phyloP scores from a whole-genome alignment of 1,140 invertebrate genomes.

The Pseudobourletiella spinata region DNA sequence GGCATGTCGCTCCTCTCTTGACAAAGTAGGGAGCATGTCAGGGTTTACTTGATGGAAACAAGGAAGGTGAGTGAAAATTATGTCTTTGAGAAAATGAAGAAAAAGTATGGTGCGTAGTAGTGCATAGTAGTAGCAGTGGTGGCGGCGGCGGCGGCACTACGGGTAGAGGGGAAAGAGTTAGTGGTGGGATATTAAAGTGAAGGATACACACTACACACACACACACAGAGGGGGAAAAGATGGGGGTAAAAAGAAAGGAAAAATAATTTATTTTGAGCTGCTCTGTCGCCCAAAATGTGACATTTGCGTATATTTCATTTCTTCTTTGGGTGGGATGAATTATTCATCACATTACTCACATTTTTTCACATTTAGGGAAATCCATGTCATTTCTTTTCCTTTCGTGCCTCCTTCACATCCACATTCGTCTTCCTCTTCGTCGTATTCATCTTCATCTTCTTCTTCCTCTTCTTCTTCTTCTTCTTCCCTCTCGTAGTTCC shows the following conservation, averaged over 20 bases:
- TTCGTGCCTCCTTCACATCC: neutral
- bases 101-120: too few species aligned
- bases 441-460: neutral
- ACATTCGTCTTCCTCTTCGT: constrained; percentile 5
- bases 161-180: too few species aligned
- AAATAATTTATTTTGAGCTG: constrained; percentile 9
- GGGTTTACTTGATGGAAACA: too few species aligned
- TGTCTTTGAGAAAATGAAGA: too few species aligned
- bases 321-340: constrained; percentile 9
- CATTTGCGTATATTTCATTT: constrained; percentile 11
- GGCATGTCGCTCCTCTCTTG: too few species aligned
- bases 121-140: too few species aligned
- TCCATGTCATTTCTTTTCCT: constrained; percentile 11
- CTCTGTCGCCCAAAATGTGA: constrained; percentile 8
- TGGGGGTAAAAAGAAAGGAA: neutral
- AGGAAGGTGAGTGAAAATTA: too few species aligned
- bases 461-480: neutral
- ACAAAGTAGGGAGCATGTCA: too few species aligned
- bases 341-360: constrained; percentile 7
- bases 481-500: neutral
- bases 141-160: too few species aligned
- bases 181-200: too few species aligned
- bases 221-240: neutral
- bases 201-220: too few species aligned
- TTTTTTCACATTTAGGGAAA: constrained; percentile 12